phyloP scores from a whole-genome alignment of 2,888 invertebrate genomes.

The Nomada ruficornis region DNA sequence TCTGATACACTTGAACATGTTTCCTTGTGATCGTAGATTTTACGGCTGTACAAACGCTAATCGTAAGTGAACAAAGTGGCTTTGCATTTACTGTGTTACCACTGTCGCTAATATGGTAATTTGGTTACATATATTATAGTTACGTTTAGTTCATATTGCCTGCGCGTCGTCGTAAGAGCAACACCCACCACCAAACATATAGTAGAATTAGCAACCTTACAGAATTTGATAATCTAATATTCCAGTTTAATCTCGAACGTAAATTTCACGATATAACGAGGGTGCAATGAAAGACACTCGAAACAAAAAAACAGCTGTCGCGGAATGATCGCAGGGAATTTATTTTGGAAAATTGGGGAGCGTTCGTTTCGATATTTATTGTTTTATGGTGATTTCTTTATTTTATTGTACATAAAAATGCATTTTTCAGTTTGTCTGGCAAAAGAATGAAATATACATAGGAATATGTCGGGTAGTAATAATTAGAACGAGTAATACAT shows the following conservation, averaged over 20 bases:
- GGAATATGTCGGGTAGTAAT: no score
- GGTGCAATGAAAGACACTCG: constrained; percentile 18
- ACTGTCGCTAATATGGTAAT: not conserved
- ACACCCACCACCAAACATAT: not conserved
- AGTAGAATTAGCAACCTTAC: constrained; percentile 38
- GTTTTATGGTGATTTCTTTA: no score
- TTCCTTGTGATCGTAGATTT: not conserved
- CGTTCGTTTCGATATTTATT: not conserved
- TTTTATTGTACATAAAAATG: no score
- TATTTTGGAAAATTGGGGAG: not conserved
- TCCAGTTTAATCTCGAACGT: constrained; percentile 38
- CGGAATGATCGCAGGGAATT: not conserved
- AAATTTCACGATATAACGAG: constrained; percentile 19
- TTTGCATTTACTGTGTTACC: not conserved
- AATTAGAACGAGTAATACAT: no score
- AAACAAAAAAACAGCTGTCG: not conserved
- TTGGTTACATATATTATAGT: constrained; percentile 49
- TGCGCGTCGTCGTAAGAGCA: constrained; percentile 32
- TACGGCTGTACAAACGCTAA: not conserved
- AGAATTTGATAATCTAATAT: constrained; percentile 42
- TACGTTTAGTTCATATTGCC: constrained; percentile 39
- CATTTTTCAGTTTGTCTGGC: not conserved
- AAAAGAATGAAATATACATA: no score
- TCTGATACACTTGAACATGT: not conserved
- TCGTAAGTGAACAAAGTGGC: not conserved